Evolutionary conservation across 1,140 invertebrate species (phyloP), one percentile per base, ranked within the genome.

Genomic region (Drosophila littoralis): DNA sequence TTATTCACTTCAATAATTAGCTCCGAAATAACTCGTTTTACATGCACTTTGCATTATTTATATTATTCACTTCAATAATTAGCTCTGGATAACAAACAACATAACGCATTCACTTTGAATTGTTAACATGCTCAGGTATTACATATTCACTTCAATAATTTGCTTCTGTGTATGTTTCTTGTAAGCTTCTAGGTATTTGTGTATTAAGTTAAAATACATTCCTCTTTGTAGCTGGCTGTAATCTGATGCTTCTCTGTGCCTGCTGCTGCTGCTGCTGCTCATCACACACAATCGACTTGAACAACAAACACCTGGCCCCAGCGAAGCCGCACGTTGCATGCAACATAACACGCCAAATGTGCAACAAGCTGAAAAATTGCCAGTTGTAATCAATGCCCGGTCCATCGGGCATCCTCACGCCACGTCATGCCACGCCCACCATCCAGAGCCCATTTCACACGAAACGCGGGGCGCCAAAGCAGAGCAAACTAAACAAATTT

Each of bases 291-390:
- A 22, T 51, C 48, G n/a, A 32, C 48, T 28, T 51, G 2, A 51
- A 35, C 50, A 33, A 40, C 10, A 40, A 12, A 6, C 38, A 40
- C 6, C 12, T 12, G 9, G 36, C 12, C 40, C 40, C 40, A 12
- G 6, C 10, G 59, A 46, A 38, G 58, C 71, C n/a, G 6, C 40
- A 42, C 40, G 40, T 10, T 45, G 57, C 42, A 65, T 61, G 69
- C 59, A 78, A 71, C 66, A 48, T 15, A 69, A 67, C 66, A 75
- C 71, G 63, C 63, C 45, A 64, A 57, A 57, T 80, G 79, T 76
- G 76, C 79, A 79, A 81, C 79, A 81, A 75, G 76, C 72, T 75
- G 71, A 79, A 81, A 81, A 81, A 81, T 79, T 76, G 76, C 52
- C 52, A 72, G 72, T 79, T 81, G 76, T 79, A 79, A 79, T 81